Evolutionary conservation across 1,140 invertebrate genomes (phyloP), one percentile per base, ranked within the genome.

Genomic region (Drosophila sproati): DNA sequence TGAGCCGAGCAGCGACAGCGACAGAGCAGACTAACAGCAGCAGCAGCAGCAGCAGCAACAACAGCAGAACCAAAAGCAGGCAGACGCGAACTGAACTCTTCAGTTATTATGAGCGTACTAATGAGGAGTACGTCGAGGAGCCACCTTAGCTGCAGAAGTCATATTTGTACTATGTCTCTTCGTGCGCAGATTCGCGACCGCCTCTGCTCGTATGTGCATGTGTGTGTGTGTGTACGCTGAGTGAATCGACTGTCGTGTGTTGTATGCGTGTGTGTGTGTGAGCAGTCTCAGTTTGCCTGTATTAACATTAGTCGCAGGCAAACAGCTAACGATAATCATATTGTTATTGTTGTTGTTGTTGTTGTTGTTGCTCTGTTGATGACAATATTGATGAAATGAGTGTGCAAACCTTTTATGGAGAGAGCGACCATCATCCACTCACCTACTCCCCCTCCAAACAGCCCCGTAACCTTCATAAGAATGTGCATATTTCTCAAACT

Each of bases 41-140:
- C 50, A 56, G 51, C 5, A 56, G 51, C 5, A 12, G n/a, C 56
- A 59, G 70, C 39, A 52, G 39, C 55, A 28, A 8, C 2, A 37
- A 32, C 43, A 54, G 63, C 32, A 73, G 56, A n/a, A 20, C n/a
- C 61, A 54, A 50, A 37, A 37, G 37, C 47, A 50, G 55, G 32
- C 48, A 47, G 74, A 20, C 64, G 60, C 64, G 59, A 79, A 88
- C 79, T 73, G 79, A 87, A 76, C 76, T 73, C 83, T 78, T 80
- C 83, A 77, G 76, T 79, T 61, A 80, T 83, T 87, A 82, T 87
- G 73, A 88, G 73, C 79, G 68, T 82, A 86, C 82, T 86, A 87
- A 88, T 82, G 80, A 87, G 83, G 76, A 87, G 82, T 55, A 31
- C 35, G 37, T 28, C 20, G 77, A 64, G 80, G 55, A 55, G 63